phyloP scores from a whole-genome alignment of 2,113 vertebrate species.

The Antidorcas marsupialis region DNA sequence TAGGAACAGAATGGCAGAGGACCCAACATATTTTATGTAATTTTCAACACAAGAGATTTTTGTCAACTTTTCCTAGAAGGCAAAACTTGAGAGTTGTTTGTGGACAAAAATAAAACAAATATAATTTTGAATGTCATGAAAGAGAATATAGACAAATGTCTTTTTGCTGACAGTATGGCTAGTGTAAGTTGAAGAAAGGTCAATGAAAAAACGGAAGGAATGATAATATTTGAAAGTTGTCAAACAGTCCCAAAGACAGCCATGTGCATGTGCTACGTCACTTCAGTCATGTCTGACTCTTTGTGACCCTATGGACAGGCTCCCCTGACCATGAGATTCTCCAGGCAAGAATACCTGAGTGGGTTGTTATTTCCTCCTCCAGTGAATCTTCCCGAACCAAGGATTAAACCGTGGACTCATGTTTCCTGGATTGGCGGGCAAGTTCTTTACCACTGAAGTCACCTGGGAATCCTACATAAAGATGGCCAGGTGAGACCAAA shows the following conservation, averaged over 20 bases:
- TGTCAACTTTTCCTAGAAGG: not conserved
- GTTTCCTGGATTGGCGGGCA: not conserved
- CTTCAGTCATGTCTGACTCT: not conserved
- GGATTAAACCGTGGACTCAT: fast-evolving
- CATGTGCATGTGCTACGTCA: fast-evolving
- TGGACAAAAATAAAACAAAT: not conserved
- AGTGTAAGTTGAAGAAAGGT: too few relatives aligned
- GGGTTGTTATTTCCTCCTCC: too few relatives aligned
- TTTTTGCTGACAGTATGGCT: too few relatives aligned
- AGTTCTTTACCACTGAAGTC: not conserved
- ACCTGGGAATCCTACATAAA: not conserved
- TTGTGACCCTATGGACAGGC: too few relatives aligned
- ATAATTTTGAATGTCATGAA: not conserved
- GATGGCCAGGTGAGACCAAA: not conserved
- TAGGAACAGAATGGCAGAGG: not conserved
- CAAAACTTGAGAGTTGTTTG: not conserved
- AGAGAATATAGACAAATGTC: too few relatives aligned
- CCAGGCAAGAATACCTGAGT: too few relatives aligned
- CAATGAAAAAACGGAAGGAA: too few relatives aligned
- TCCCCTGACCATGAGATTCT: too few relatives aligned
- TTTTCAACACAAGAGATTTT: not conserved
- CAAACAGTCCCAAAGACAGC: not conserved
- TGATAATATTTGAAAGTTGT: too few relatives aligned
- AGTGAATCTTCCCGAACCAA: fast-evolving
- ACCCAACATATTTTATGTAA: too few relatives aligned